Percentiles rank a stretch among this genome's conserved stretches.
phyloP scores from a whole-genome alignment of 2,888 invertebrate genomes.

The Dicycla oo region DNA sequence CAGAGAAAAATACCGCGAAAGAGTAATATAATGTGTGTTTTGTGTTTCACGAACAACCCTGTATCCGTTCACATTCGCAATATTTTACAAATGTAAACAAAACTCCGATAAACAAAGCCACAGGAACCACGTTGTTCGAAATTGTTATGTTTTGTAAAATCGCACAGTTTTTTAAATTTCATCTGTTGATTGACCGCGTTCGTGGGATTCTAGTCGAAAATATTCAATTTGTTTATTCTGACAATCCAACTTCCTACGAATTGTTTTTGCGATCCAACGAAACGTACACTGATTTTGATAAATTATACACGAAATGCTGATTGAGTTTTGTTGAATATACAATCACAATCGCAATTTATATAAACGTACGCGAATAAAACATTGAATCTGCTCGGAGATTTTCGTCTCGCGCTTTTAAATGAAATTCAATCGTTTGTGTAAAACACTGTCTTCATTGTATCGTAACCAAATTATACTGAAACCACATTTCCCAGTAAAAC shows the following conservation, averaged over 20 bases:
- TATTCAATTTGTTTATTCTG: slow-evolving; percentile 35
- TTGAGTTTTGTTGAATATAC: slow-evolving; percentile 33
- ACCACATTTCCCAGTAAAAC: slow-evolving; percentile 23
- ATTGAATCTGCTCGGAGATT: background rate
- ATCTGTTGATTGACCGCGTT: slow-evolving; percentile 18
- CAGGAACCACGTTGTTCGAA: slow-evolving; percentile 19
- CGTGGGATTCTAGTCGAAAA: slow-evolving; percentile 11
- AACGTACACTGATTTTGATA: slow-evolving; percentile 46
- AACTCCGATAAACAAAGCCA: slow-evolving; percentile 29
- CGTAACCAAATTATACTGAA: slow-evolving; percentile 3
- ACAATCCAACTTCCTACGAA: slow-evolving; percentile 37
- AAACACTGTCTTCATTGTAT: background rate
- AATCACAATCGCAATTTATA: slow-evolving; percentile 30
- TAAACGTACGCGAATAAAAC: slow-evolving; percentile 6
- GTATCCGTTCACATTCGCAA: slow-evolving; percentile 1
- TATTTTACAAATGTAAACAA: slow-evolving; percentile 19
- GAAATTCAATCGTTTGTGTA: background rate
- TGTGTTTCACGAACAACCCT: background rate
- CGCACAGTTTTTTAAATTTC: slow-evolving; percentile 9
- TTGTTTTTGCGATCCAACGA: slow-evolving; percentile 35
- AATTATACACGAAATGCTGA: slow-evolving; percentile 38
- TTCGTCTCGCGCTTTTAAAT: background rate
- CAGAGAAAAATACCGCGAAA: background rate
- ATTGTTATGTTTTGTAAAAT: slow-evolving; percentile 27
- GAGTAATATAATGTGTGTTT: background rate